Conservation (phyloP, 30 jellyfish, hydroid and myxozoan genomes). For the Catostylus mosaicus region DNA sequence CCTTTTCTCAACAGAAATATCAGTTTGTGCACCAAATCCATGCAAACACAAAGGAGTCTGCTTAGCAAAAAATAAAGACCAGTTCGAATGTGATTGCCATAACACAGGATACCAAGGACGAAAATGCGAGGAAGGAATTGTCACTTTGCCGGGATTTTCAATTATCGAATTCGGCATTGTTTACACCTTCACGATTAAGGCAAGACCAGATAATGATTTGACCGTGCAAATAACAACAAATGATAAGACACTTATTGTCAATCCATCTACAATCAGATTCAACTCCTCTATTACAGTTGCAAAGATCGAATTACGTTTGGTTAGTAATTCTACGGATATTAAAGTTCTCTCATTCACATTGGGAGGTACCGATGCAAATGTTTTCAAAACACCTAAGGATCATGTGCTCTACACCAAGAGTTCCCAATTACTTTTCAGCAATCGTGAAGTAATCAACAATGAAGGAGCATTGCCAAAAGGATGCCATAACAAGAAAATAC, state of each 20-base stretch:
- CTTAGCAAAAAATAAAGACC: not conserved
- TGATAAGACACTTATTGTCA: not conserved
- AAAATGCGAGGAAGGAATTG: constrained; percentile 54
- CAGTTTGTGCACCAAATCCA: constrained; percentile 76
- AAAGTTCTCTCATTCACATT: constrained; percentile 16
- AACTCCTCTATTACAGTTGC: not conserved
- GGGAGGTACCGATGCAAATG: constrained; percentile 26
- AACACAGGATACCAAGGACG: constrained; percentile 51
- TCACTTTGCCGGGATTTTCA: constrained; percentile 41
- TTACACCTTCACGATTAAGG: constrained; percentile 26
- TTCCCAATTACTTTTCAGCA: no score
- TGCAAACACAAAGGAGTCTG: constrained; percentile 71
- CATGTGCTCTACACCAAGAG: constrained; percentile 33
- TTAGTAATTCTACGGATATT: constrained; percentile 8
- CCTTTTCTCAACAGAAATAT: constrained; percentile 30
- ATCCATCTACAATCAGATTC: constrained; percentile 41
- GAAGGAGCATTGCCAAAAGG: constrained; percentile 38
- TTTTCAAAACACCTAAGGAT: constrained; percentile 17
- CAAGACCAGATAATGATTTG: constrained; percentile 49
- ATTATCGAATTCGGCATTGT: not conserved
- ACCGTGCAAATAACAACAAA: constrained; percentile 10
- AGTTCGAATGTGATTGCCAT: constrained; percentile 46
- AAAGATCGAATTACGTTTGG: not conserved
- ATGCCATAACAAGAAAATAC: not conserved
- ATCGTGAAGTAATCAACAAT: constrained; percentile 1